These are phyloP conservation scores for Pemphigus obesinymphae DNA, from an alignment of 1,140 invertebrate species.

Conservation along the genomic window DNA sequence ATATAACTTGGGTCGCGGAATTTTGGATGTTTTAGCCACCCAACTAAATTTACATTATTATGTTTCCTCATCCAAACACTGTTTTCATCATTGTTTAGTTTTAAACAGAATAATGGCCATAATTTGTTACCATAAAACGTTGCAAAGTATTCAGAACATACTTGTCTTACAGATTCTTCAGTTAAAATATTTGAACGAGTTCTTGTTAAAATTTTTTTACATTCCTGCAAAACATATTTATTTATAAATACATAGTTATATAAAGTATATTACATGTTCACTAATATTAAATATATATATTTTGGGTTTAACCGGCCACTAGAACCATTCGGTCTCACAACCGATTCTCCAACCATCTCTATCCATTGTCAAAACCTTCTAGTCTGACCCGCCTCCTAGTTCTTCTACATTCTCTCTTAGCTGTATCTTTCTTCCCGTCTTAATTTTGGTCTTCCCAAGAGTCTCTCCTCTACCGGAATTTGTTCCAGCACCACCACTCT, in stretches of 20 bases:
- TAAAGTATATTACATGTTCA: neutral
- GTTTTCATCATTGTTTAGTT: neutral
- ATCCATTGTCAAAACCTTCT: no score
- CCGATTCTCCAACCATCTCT: no score
- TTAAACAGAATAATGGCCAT: slow-evolving; percentile 25
- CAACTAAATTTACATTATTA: slow-evolving; percentile 18
- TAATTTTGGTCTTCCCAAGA: no score
- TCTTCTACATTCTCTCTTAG: no score
- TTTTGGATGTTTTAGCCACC: slow-evolving; percentile 29
- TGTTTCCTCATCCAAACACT: slow-evolving; percentile 26
- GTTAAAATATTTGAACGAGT: neutral
- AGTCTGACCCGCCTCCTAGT: no score
- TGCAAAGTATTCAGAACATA: slow-evolving; percentile 2
- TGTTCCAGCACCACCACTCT: no score
- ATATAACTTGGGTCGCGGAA: slow-evolving; percentile 17
- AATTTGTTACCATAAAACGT: slow-evolving; percentile 27
- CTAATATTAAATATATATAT: no score
- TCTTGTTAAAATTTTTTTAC: neutral
- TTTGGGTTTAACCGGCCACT: no score
- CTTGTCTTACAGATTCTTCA: neutral
- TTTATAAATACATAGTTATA: neutral
- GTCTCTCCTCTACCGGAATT: no score
- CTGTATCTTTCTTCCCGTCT: no score
- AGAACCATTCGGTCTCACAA: no score
- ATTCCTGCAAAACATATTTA: slow-evolving; percentile 8